Evolutionary conservation across 2,113 vertebrate species (phyloP).

Genomic region (Tringa solitaria): DNA sequence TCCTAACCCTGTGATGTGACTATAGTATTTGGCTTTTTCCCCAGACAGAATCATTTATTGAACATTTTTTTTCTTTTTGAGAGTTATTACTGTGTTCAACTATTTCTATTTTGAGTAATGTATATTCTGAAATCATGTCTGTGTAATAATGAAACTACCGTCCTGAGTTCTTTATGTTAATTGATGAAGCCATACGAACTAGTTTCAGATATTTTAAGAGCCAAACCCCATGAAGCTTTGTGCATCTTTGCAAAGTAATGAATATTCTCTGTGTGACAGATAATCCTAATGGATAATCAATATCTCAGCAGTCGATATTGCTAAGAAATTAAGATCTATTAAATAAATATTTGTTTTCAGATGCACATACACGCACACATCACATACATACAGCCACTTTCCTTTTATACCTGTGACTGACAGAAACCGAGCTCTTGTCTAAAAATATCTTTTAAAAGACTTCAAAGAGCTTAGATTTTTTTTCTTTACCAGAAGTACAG

Average conservation of each 20-base stretch:
- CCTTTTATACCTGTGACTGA: constrained; percentile 5
- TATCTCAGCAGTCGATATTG: background rate
- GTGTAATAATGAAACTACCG: background rate
- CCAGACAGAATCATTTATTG: background rate
- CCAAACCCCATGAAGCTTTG: background rate
- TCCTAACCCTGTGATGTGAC: background rate
- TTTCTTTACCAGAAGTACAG: background rate
- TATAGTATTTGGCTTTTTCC: background rate
- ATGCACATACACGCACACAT: background rate
- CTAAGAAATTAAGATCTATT: background rate
- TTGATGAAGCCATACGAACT: background rate
- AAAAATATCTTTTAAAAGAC: constrained; percentile 20
- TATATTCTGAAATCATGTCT: background rate
- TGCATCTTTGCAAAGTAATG: background rate
- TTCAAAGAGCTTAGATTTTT: background rate
- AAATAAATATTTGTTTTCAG: background rate
- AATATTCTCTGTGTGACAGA: background rate
- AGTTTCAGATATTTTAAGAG: background rate
- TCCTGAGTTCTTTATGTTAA: background rate
- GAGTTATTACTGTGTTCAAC: background rate
- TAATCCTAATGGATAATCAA: background rate
- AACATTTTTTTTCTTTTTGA: background rate
- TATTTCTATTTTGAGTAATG: background rate
- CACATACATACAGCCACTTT: background rate
- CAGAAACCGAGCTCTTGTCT: background rate